These are phyloP conservation scores for Leucoraja ocellata DNA, from an alignment of 2,797 vertebrate genomes.

Conservation along the genomic window DNA sequence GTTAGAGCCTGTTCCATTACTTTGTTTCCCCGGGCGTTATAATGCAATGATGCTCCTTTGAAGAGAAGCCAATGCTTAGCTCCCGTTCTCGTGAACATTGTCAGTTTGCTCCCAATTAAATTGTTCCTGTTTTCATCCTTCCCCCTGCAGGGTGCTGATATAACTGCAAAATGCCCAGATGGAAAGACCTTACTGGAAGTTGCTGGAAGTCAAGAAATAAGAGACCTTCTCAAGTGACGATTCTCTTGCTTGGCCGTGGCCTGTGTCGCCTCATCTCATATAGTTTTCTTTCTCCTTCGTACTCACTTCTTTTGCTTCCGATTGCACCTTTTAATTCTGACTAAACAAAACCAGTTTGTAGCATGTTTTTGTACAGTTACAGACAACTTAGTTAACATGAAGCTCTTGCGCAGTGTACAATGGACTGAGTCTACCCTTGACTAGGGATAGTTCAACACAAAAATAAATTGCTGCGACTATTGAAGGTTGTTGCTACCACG, in stretches of 20 bases:
- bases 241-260: conserved; percentile 63
- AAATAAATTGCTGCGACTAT: conserved; percentile 26
- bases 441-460: conserved; percentile 27
- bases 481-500: background rate
- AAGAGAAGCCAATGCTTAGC: background rate
- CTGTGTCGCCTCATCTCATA: conserved; percentile 68
- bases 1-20: background rate
- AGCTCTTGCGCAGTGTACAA: conserved; percentile 14
- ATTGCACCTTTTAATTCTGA: conserved; percentile 36
- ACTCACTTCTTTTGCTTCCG: conserved; percentile 15
- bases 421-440: background rate
- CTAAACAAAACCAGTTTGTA: conserved; percentile 30
- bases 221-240: conserved; percentile 67
- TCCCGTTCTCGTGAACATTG: background rate
- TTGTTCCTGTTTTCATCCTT: background rate
- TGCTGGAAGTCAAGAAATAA: conserved; percentile 71
- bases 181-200: conserved; percentile 69
- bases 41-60: background rate
- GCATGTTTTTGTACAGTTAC: conserved; percentile 36
- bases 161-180: conserved; percentile 67
- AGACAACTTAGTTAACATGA: conserved; percentile 31
- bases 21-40: background rate
- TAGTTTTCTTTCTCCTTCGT: background rate
- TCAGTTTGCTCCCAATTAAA: conserved; percentile 13
- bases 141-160: conserved; percentile 64